phyloP scores from a whole-genome alignment of 2,888 invertebrate genomes.

The Pollenia amentaria region DNA sequence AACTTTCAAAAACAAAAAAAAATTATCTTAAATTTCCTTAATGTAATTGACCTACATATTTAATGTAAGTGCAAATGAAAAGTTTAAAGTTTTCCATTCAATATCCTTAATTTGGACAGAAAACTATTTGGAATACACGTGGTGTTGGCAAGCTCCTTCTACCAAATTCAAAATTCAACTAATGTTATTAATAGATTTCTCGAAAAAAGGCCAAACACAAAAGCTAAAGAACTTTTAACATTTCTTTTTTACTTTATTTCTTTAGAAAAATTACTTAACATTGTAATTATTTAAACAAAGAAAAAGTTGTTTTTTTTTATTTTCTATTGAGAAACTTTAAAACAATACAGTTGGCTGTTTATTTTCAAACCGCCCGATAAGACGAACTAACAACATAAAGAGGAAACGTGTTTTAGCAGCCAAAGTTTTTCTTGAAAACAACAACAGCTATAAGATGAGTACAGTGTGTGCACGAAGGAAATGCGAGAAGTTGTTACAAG shows the following conservation, averaged over 20 bases:
- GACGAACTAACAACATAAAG: conserved; percentile 48
- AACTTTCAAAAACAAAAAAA: background rate
- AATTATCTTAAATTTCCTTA: background rate
- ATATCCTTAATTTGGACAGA: background rate
- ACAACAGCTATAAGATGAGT: background rate
- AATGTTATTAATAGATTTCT: conserved; percentile 47
- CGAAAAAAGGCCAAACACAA: conserved; percentile 15
- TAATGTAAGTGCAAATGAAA: background rate
- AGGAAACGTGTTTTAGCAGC: conserved; percentile 60
- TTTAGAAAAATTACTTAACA: conserved; percentile 54
- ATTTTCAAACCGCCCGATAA: conserved; percentile 45
- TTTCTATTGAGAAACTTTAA: conserved; percentile 65
- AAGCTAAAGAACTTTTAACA: conserved; percentile 23
- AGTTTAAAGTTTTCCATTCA: background rate
- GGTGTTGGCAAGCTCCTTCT: conserved; percentile 22
- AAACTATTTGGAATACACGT: background rate
- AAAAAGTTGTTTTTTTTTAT: background rate
- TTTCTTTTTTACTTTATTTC: conserved; percentile 4
- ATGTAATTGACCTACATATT: conserved; percentile 4
- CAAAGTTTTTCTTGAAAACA: conserved; percentile 45
- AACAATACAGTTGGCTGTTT: conserved; percentile 52
- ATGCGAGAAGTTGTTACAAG: too few species aligned
- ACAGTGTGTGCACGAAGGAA: background rate
- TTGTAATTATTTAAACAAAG: conserved; percentile 66
- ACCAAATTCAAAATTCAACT: background rate